Base-by-base conservation (phyloP, 2,113 vertebrate species). In the Lampris megalopsis region DNA sequence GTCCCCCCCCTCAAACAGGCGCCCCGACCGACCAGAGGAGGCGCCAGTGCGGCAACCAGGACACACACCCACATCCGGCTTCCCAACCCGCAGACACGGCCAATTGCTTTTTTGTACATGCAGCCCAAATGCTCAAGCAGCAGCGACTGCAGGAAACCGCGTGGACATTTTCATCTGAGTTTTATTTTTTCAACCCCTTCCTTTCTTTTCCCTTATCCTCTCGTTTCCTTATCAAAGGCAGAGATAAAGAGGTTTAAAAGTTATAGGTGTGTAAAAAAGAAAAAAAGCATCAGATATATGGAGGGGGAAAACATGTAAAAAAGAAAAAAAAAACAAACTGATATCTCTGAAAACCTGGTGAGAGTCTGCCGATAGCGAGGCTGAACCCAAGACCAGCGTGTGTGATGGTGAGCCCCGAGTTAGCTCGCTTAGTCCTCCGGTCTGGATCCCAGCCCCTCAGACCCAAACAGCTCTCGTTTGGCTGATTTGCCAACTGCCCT, bases 131-230 rank as follows among this genome's bases (percentile, higher is more conserved):
- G 13, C 79, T 85, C 73, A 57, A 86, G 53, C 79, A 86, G 88
- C 87, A 92, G 90, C 86, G 66, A 83, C 73, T 71, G 86, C 86
- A 85, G 86, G 86, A 89, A 85, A 86, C 87, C 86, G 84, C 77
- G 72, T 53, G 59, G 81, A 92, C 84, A 75, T 87, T 88, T 71
- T 86, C n/a, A 71, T 71, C 6, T 35, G 35, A 11, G n/a, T 56
- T 74, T 53, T 62, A 11, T 50, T 83, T 40, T 63, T 62, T 50
- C 24, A 24, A 24, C 8, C 10, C 13, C 36, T 58, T 60, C 37
- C 42, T 61, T 61, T 63, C 66, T 73, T 65, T 68, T 58, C 50
- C 9, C 64, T 11, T 43, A 35, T 64, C 62, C 62, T 74, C 63
- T 52, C 66, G 56, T 74, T 85, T 50, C 36, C 68, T 78, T 77